Base-by-base conservation (phyloP, 1,140 invertebrate species). In the Stegodyphus dumicola region DNA sequence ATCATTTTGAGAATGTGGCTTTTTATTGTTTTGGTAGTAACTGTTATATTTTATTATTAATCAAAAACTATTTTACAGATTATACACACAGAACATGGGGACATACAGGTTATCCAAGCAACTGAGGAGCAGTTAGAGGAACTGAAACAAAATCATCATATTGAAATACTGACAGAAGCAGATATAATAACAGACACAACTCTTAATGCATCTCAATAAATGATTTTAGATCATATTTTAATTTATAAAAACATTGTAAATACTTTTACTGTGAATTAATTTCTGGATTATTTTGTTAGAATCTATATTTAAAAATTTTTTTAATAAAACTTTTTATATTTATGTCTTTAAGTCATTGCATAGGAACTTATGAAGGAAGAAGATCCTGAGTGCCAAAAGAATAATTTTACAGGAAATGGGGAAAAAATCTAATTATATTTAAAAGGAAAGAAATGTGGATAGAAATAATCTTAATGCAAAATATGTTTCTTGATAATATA, bases 101-200 rank as follows among this genome's bases (percentile, higher is more conserved):
- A 91, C 76, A 90, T 91, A 48, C 91, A 91, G 87, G 90, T 91
- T 33, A 87, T 91, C 13, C 90, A 91, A 84, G 90, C 90, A 69
- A 91, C 91, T 67, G 90, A 90, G 52, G 90, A 91, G 88, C 90
- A 91, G 77, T 89, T 91, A 18, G 90, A 90, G 13, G 74, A 87
- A 69, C 15, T 87, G 7, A 77, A 86, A 56, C 67, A 86, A 52
- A 74, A 11, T 75, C 85, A 73, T 18, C 69, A 79, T 13, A 86
- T 86, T 52, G 74, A 86, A 53, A 79, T 86, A 65, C 70, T 86
- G 10, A 70, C 85, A 7, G 66, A 70, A 73, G 18, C 76, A 65
- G 85, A 77, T 67, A 9, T 84, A 51, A 56, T 80, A 67, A 71
- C 33, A 33, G 33, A 33, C 33, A 33, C 33, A 33, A 11, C 69